Percentiles rank a stretch among this genome's conserved stretches.
Evolutionary conservation across 2,888 invertebrate genomes (phyloP).

Genomic region (Lymantria monacha): DNA sequence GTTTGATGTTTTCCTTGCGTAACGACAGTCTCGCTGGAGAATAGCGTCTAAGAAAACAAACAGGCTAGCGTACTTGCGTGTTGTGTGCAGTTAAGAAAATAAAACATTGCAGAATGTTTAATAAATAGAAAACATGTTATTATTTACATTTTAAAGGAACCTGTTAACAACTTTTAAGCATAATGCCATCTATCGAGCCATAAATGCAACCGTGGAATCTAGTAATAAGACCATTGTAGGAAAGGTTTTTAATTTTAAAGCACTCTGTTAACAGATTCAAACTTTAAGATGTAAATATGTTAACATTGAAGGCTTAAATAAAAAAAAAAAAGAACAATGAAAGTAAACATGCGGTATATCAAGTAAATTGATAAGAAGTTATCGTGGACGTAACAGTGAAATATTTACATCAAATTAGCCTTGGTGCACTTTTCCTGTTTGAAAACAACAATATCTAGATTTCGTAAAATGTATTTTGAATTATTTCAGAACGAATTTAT

Average conservation of each 20-base stretch:
- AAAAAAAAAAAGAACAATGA: constrained; percentile 20
- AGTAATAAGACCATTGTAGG: too few relatives aligned
- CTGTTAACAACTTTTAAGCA: constrained; percentile 14
- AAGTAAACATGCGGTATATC: constrained; percentile 28
- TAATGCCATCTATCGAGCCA: neutral
- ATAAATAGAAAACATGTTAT: constrained; percentile 9
- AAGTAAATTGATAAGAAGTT: too few relatives aligned
- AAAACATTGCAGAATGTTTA: constrained; percentile 28
- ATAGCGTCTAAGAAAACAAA: constrained; percentile 88
- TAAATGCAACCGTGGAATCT: too few relatives aligned
- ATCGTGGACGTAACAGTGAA: constrained; percentile 17
- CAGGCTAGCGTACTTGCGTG: constrained; percentile 63
- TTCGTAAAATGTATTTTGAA: neutral
- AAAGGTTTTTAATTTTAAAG: neutral
- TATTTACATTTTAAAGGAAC: constrained; percentile 5
- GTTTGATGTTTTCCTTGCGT: constrained; percentile 90
- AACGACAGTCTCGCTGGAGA: constrained; percentile 91
- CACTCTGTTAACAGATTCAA: neutral
- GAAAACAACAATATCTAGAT: neutral
- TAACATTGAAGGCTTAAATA: constrained; percentile 17
- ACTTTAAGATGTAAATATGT: constrained; percentile 18
- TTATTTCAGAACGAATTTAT: neutral
- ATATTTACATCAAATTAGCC: neutral
- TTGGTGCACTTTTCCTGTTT: neutral
- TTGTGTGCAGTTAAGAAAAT: constrained; percentile 37